Base-by-base conservation (phyloP, 2,113 vertebrate genomes). In the Girardinichthys multiradiatus region DNA sequence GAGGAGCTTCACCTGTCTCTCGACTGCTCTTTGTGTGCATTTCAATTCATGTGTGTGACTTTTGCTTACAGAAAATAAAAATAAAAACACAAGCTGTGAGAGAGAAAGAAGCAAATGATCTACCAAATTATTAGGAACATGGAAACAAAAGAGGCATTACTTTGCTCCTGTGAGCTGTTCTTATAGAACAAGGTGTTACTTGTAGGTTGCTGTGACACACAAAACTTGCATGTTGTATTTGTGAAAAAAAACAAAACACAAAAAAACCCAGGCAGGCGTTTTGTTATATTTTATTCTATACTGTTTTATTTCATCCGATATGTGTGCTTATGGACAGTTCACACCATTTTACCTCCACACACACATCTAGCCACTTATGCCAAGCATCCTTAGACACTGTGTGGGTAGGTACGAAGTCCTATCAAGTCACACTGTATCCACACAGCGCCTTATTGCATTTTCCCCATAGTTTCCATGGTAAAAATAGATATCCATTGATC, bases 391-490 rank as follows among this genome's bases (percentile, higher is more conserved):
- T 71, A 80, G 59, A 58, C 73, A 76, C 59, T 21, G 42, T 65
- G 78, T 82, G 63, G 68, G 64, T 88, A 73, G 58, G 82, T 66
- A 60, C 72, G 88, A 63, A 69, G 79, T 91, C 84, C 86, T 1
- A 77, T 74, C 76, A 77, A 68, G 68, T 73, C 75, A 85, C 83
- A 86, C 61, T 84, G 84, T 76, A 87, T 76, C 83, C 68, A 30
- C 82, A 87, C 86, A 92, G 71, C 81, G 87, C 85, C 80, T 94
- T 94, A 94, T 95, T 95, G 94, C 94, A 94, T 87, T 88, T 85
- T 78, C 31, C 83, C 74, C 68, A 71, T 70, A 78, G 82, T 88
- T 90, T 82, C 86, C 17, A 8, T 86, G 84, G 87, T 84, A 82
- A 90, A 92, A 78, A 92, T 86, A 89, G 79, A 91, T 90, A 86